Evolutionary conservation across 2,113 vertebrate genomes (phyloP).

Genomic region (Gnathonemus longibarbis): DNA sequence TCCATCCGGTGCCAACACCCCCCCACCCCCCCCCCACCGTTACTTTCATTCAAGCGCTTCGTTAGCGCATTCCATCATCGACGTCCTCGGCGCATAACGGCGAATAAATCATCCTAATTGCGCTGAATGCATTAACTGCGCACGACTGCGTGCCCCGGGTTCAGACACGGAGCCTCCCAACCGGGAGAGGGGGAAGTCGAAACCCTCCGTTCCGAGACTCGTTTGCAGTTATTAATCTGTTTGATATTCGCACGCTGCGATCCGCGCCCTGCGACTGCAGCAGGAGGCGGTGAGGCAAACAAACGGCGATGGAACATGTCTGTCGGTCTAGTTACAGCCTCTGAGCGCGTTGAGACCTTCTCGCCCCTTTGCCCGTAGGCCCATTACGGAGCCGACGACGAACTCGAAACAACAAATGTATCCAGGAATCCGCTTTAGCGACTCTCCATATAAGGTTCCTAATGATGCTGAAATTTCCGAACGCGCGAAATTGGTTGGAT

Average conservation of each 20-base stretch:
- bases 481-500: background rate
- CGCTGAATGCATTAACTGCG: slow-evolving; percentile 23
- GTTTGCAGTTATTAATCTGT: slow-evolving; percentile 20
- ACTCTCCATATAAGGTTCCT: background rate
- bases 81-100: slow-evolving; percentile 13
- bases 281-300: background rate
- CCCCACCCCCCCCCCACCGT: background rate
- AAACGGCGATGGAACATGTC: background rate
- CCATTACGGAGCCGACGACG: background rate
- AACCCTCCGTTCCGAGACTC: background rate
- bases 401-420: background rate
- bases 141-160: background rate
- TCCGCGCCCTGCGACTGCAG: background rate
- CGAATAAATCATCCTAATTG: slow-evolving; percentile 25
- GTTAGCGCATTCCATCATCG: slow-evolving; percentile 14
- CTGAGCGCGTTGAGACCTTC: background rate
- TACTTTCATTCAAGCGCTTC: slow-evolving; percentile 8
- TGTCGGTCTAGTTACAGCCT: background rate
- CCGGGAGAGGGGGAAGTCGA: background rate
- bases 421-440: background rate
- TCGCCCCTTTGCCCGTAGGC: background rate
- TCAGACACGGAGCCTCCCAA: slow-evolving; percentile 9
- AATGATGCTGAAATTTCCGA: background rate
- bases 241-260: slow-evolving; percentile 3
- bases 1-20: background rate